A percentile compares a stretch with the other conserved stretches of the same genome.
These are phyloP conservation scores for Dryobates pubescens DNA, from an alignment of 2,797 vertebrate genomes.

Conservation along the genomic window DNA sequence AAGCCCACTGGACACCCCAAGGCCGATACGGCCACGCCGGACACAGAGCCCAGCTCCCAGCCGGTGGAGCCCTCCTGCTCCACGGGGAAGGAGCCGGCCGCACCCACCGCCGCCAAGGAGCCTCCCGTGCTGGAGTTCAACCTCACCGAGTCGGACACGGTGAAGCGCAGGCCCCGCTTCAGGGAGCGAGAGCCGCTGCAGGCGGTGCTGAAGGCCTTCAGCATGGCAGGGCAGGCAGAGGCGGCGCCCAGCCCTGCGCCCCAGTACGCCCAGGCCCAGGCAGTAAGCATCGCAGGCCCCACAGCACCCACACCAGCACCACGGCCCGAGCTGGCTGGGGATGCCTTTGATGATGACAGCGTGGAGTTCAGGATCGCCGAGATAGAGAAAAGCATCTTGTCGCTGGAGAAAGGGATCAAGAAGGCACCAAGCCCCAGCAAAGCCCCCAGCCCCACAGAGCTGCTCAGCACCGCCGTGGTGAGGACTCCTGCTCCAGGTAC, in stretches of 20 bases:
- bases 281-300: constrained; percentile 5
- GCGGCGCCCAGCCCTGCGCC: neutral
- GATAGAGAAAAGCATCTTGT: constrained; percentile 71
- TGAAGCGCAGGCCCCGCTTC: constrained; percentile 90
- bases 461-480: neutral
- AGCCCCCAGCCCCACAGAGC: constrained; percentile 39
- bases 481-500: constrained; percentile 43
- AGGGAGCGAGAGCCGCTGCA: constrained; percentile 82
- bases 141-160: constrained; percentile 91
- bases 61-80: neutral
- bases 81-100: neutral
- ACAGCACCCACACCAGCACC: accelerated
- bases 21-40: neutral
- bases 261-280: constrained; percentile 54
- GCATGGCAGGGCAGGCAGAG: constrained; percentile 8
- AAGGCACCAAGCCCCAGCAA: constrained; percentile 75
- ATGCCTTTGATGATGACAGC: constrained; percentile 32
- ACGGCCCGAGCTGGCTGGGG: neutral
- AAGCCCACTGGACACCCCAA: constrained; percentile 76
- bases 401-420: constrained; percentile 77
- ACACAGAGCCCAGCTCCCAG: neutral
- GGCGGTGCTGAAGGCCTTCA: constrained; percentile 73
- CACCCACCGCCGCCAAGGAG: neutral
- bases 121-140: constrained; percentile 84
- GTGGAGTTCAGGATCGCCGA: constrained; percentile 72